Evolutionary conservation across 1,140 invertebrate species (phyloP), one percentile per base, ranked within the genome.

Genomic region (Dendrolimus kikuchii): DNA sequence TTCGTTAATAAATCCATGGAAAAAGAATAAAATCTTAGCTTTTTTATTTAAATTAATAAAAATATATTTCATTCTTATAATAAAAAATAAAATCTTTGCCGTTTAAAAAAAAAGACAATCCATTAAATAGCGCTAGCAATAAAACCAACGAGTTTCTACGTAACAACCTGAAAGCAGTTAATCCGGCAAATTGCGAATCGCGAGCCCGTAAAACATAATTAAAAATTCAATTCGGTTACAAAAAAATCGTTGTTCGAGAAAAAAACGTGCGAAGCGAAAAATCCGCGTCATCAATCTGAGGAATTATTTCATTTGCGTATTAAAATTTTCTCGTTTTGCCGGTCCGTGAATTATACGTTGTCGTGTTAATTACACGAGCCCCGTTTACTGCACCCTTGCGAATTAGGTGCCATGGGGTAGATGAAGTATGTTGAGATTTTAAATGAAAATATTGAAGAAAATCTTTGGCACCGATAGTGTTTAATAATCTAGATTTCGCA

Each of bases 271-370:
- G 23, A 23, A 23, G 66, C 61, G 70, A 71, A 70, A 61, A 75
- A 76, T 77, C 66, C 67, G 70, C 77, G 81, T 81, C 82, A 86
- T 86, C 82, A 86, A 86, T 86, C 81, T 76, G 73, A 77, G 62
- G 71, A 80, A 84, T 86, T 83, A 86, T 86, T 86, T 84, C 79
- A 86, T 86, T 84, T 84, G 74, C 71, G 79, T 81, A 82, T 86
- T 84, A 84, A 82, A 82, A 75, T 80, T 23, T 23, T 74, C 77
- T 74, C 79, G 77, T 83, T 81, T 79, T 82, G 76, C 77, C 73
- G 68, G 68, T 71, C 63, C 59, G 59, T 84, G 72, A 81, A 81
- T 81, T 83, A 84, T 84, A 80, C 52, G 66, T 69, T 71, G 61
- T 68, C 59, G 69, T 60, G 72, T 84, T 86, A 82, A 84, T 86